A percentile compares a stretch with the other conserved stretches of the same genome.
These are phyloP conservation scores for Ochropleura leucogaster DNA, from an alignment of 2,888 invertebrate species.

Conservation along the genomic window DNA sequence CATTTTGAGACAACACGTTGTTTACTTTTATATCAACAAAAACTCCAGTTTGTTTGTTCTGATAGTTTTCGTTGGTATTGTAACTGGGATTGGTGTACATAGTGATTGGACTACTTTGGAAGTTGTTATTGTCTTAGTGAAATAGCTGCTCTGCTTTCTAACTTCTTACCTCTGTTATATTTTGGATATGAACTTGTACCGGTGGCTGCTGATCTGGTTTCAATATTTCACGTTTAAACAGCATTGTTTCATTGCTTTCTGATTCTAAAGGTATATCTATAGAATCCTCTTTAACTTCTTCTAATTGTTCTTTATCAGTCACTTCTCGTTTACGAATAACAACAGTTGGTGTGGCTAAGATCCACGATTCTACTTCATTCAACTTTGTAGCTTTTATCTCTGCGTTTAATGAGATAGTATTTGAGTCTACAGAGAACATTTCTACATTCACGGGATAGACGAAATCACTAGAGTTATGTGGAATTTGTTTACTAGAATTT, in stretches of 20 bases:
- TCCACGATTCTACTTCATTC: constrained; percentile 82
- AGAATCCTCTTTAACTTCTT: constrained; percentile 76
- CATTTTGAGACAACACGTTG: background rate
- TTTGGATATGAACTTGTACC: constrained; percentile 93
- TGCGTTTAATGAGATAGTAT: constrained; percentile 66
- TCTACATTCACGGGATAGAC: constrained; percentile 64
- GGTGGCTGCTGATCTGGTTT: constrained; percentile 89
- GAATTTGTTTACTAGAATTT: constrained; percentile 26
- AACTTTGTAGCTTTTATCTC: constrained; percentile 79
- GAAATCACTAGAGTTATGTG: constrained; percentile 62
- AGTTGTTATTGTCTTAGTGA: background rate
- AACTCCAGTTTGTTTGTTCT: background rate
- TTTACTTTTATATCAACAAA: background rate
- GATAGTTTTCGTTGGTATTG: background rate
- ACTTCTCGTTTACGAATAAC: constrained; percentile 81
- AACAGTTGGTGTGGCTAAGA: constrained; percentile 83
- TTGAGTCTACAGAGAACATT: constrained; percentile 73
- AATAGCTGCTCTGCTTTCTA: background rate
- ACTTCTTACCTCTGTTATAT: constrained; percentile 88
- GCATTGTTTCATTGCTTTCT: constrained; percentile 81
- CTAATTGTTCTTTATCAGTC: constrained; percentile 72
- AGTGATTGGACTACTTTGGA: background rate
- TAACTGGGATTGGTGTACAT: background rate
- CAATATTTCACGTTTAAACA: constrained; percentile 87
- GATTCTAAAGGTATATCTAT: constrained; percentile 85